Base-by-base conservation (phyloP, 2,888 invertebrate genomes). In the Tiliacea aurago region DNA sequence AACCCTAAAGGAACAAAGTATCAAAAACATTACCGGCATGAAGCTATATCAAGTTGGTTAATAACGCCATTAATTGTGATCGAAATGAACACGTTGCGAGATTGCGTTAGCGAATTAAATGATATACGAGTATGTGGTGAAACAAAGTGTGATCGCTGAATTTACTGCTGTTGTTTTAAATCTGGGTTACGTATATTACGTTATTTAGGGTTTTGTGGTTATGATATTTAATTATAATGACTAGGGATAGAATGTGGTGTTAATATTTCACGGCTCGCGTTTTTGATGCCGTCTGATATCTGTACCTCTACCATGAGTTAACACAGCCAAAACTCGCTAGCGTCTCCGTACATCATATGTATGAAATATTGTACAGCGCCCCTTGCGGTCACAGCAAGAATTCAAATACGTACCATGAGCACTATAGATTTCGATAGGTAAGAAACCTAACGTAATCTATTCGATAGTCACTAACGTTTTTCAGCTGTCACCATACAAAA, bases 31-130 rank as follows among this genome's bases (percentile, higher is more conserved):
- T 81, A 75, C 58, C 61, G 68, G 61, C 74, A 75, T 63, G 55
- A 70, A 55, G n/a, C 43, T 56, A 64, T 56, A 86, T 64, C 75
- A 76, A 86, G 43, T 85, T 86, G 56, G 58, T 53, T 79, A 79
- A 79, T 72, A 85, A 58, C 43, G 56, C 49, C 33, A 74, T 84
- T n/a, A n/a, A n/a, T 84, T 82, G 83, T 37, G 85, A 79, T 65
- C 33, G 58, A 53, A 76, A 85, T 82, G 70, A 79, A 86, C 83
- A 59, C 76, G 62, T 43, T 13, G 63, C 49, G 73, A 76, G 80
- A 84, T 80, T 86, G 79, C 76, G 67, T 70, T 51, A 64, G 62
- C 43, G 41, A 86, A 82, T 85, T 85, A 73, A 82, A 83, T 86
- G 81, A 84, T 76, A 81, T 77, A 75, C 28, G 28, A 3, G 28